Conservation (phyloP, 2,113 vertebrate genomes). For the Syngnathoides biaculeatus region DNA sequence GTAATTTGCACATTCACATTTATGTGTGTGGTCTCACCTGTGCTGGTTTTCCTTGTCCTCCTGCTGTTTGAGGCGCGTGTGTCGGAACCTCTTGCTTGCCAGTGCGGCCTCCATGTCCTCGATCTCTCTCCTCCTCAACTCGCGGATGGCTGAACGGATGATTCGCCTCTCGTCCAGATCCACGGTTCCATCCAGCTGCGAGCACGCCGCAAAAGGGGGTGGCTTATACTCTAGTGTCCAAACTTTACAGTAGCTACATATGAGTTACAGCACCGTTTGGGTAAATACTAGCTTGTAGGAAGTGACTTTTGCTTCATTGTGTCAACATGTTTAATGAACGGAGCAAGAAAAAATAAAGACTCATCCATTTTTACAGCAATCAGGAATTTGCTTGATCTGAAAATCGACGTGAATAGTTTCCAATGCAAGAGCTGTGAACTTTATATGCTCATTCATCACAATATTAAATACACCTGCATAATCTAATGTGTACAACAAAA, state of each 20-base stretch:
- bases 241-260: background rate
- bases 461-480: background rate
- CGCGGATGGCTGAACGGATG: constrained; percentile 89
- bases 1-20: constrained; percentile 14
- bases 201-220: constrained; percentile 1
- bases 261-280: background rate
- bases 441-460: background rate
- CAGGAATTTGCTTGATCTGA: background rate
- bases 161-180: constrained; percentile 87
- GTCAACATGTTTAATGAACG: background rate
- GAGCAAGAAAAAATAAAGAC: background rate
- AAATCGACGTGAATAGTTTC: background rate
- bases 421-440: background rate
- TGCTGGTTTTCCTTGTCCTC: constrained; percentile 95
- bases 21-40: constrained; percentile 67
- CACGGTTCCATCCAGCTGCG: constrained; percentile 83
- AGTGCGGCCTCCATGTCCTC: constrained; percentile 85
- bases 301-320: background rate
- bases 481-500: background rate
- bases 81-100: constrained; percentile 90
- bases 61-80: constrained; percentile 72
- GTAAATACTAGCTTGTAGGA: background rate
- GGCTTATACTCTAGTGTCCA: no score
- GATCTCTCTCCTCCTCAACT: constrained; percentile 86
- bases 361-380: background rate